Conservation (phyloP, 2,888 invertebrate species). For the Melanchra persicariae region DNA sequence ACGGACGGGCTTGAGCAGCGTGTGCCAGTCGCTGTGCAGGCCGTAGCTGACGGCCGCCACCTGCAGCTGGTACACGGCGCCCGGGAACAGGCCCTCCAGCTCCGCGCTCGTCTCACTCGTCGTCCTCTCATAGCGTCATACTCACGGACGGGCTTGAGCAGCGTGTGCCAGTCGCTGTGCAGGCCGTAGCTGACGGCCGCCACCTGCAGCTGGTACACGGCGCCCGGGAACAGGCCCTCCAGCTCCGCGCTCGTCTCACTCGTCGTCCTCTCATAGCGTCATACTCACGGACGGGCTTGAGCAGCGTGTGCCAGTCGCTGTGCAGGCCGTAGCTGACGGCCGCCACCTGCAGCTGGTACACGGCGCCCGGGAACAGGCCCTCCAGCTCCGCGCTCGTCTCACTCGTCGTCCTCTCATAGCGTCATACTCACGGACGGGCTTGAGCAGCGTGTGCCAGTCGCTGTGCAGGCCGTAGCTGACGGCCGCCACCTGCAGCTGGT, state of each 20-base stretch:
- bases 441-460: conserved; percentile 96
- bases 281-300: too few species aligned
- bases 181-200: conserved; percentile 96
- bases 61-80: conserved; percentile 97
- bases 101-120: conserved; percentile 77
- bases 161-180: conserved; percentile 95
- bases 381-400: conserved; percentile 88
- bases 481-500: conserved; percentile 96
- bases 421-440: too few species aligned
- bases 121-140: too few species aligned
- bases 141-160: conserved; percentile 96
- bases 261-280: too few species aligned
- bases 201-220: conserved; percentile 96
- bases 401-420: conserved; percentile 71
- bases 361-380: conserved; percentile 96
- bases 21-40: conserved; percentile 95
- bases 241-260: conserved; percentile 85
- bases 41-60: conserved; percentile 96
- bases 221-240: conserved; percentile 95
- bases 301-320: conserved; percentile 96
- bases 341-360: conserved; percentile 96
- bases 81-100: conserved; percentile 95
- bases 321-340: conserved; percentile 95
- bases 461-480: conserved; percentile 95
- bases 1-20: conserved; percentile 96